Percentiles rank a stretch among this genome's conserved stretches.
phyloP scores from a whole-genome alignment of 2,888 invertebrate genomes.

The Gastracanthus pulcherrimus region DNA sequence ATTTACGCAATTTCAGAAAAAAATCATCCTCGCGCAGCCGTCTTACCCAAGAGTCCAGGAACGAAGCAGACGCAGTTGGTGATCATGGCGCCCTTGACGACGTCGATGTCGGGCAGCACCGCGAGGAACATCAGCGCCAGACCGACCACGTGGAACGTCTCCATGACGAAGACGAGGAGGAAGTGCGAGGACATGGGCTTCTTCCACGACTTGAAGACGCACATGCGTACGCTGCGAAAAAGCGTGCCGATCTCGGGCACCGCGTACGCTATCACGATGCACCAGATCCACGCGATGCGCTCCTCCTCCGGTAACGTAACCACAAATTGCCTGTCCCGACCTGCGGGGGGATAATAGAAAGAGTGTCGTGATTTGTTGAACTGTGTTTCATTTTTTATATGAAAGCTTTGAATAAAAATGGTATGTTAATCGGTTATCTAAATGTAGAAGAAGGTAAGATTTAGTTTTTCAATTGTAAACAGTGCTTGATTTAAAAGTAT shows the following conservation, averaged over 20 bases:
- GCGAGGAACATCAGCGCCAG: conserved; percentile 91
- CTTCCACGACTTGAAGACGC: conserved; percentile 93
- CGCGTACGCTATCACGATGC: conserved; percentile 90
- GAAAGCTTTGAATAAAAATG: too few species aligned
- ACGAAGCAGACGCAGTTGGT: conserved; percentile 96
- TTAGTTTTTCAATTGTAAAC: too few species aligned
- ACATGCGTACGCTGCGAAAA: conserved; percentile 91
- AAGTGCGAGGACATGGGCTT: conserved; percentile 84
- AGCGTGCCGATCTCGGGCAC: conserved; percentile 93
- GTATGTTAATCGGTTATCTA: too few species aligned
- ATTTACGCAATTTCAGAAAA: too few species aligned
- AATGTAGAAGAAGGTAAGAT: too few species aligned
- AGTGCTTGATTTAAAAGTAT: too few species aligned
- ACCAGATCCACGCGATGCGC: conserved; percentile 96
- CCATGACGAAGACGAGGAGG: conserved; percentile 87
- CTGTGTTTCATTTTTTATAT: too few species aligned
- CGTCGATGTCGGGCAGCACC: conserved; percentile 94
- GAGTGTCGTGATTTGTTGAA: too few species aligned
- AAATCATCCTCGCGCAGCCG: not conserved
- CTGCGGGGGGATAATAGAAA: conserved; percentile 77
- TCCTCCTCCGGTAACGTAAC: conserved; percentile 90
- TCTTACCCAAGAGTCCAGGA: conserved; percentile 85
- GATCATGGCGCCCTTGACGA: conserved; percentile 96
- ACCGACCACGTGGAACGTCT: conserved; percentile 93
- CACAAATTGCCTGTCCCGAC: conserved; percentile 91